Base-by-base conservation (phyloP, 2,797 vertebrate genomes). In the Mormyrus hasselquistii region DNA sequence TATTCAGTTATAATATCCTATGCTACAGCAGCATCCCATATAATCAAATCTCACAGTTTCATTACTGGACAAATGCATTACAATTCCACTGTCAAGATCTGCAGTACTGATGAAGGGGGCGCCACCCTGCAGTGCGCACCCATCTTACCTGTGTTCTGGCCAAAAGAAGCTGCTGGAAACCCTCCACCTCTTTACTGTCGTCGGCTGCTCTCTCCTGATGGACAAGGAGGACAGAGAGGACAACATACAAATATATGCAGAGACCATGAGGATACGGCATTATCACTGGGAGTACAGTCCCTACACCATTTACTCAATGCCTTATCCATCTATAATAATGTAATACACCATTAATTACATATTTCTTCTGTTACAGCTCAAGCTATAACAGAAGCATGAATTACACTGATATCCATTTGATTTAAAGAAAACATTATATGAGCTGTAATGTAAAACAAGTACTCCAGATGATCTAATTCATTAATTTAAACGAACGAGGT, bases 111-210 rank as follows among this genome's bases (percentile, higher is more conserved):
- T 16, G 29, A 73, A 73, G 65, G 65, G 29, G 65, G 65, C n/a
- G 25, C 62, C 62, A 65, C 44, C 34, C 14, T 34, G 73, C 12
- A 19, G 16, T 12, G 16, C 16, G 12, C 38, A 12, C 0, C 6
- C 22, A 7, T 57, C 29, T 90, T 50, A 97, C 97, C 96, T 98
- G 97, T 0, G 97, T 98, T 88, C 97, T 93, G 1, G 97, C 98
- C 34, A 95, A 94, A 0, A 98, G 97, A 47, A 99, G 95, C 94
- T 98, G 98, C 92, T 98, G 98, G 92, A 99, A 99, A 3, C 98
- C 96, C 29, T 99, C 98, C 87, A 98, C 97, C 91, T 98, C 98
- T 57, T 99, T 99, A 90, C 98, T 99, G 95, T 98, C 98, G 8
- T 98, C 97, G 9, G 97, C 95, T 0, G 98, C 97, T 91, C 97